These are phyloP conservation scores for Sebastes melanostomus DNA, from an alignment of 2,797 vertebrate species.

Conservation along the genomic window DNA sequence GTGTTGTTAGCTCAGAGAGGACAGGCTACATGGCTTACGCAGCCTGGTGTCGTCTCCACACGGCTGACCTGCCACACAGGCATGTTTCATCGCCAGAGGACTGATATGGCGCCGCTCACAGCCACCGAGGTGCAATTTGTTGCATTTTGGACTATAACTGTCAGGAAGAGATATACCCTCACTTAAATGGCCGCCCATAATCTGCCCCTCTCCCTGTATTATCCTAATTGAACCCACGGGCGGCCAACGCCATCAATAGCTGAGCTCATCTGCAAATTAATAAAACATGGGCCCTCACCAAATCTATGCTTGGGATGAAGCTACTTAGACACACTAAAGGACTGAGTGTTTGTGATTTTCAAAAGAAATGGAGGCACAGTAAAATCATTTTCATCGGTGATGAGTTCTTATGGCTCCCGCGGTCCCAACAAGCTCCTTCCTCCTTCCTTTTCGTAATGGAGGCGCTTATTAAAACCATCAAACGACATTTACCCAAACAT, in stretches of 20 bases:
- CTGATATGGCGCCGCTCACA: constrained; percentile 71
- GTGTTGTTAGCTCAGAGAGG: constrained; percentile 56
- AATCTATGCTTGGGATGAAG: constrained; percentile 72
- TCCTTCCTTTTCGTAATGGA: constrained; percentile 43
- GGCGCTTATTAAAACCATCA: constrained; percentile 64
- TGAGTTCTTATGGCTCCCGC: constrained; percentile 58
- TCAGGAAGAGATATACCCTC: constrained; percentile 85
- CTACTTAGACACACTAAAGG: constrained; percentile 71
- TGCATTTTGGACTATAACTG: constrained; percentile 85
- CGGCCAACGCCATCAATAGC: constrained; percentile 81
- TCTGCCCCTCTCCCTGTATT: constrained; percentile 83
- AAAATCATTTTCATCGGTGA: constrained; percentile 60
- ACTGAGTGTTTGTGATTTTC: constrained; percentile 60
- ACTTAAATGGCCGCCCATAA: constrained; percentile 83
- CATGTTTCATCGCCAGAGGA: constrained; percentile 72
- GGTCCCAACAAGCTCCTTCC: constrained; percentile 40
- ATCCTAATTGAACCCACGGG: constrained; percentile 87
- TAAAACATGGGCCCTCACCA: constrained; percentile 81
- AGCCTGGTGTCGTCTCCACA: constrained; percentile 54
- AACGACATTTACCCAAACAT: constrained; percentile 37
- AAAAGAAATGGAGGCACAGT: constrained; percentile 63
- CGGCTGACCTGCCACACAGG: constrained; percentile 68
- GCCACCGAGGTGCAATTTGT: constrained; percentile 82
- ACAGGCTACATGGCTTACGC: constrained; percentile 54
- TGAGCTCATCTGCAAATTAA: constrained; percentile 87